These are phyloP conservation scores for Pleuronectes platessa DNA, from an alignment of 2,113 vertebrate species.

Conservation along the genomic window DNA sequence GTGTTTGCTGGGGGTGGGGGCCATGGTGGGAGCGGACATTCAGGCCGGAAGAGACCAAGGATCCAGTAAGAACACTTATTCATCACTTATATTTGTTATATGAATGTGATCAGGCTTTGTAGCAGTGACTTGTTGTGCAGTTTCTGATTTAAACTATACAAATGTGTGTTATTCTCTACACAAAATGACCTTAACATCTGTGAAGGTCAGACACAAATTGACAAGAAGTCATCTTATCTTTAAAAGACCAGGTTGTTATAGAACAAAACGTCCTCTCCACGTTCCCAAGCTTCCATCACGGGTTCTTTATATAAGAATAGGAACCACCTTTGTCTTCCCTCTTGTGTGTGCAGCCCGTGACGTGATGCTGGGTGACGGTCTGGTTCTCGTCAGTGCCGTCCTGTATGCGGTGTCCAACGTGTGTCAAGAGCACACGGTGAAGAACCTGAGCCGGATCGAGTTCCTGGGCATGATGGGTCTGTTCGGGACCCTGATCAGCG, in stretches of 20 bases:
- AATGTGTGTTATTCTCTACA: too few species aligned
- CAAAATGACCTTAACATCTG: too few species aligned
- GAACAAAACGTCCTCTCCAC: too few species aligned
- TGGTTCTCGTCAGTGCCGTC: constrained; percentile 92
- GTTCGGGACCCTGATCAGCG: constrained; percentile 94
- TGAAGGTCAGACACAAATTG: too few species aligned
- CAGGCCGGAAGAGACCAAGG: constrained; percentile 85
- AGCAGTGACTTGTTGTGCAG: too few species aligned
- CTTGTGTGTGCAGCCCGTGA: constrained; percentile 80
- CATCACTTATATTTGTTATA: background rate
- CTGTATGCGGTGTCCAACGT: constrained; percentile 95
- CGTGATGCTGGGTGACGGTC: constrained; percentile 89
- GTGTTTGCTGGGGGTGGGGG: constrained; percentile 92
- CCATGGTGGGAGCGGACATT: constrained; percentile 96
- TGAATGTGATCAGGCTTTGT: background rate
- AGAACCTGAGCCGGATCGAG: constrained; percentile 92
- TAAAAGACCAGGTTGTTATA: too few species aligned
- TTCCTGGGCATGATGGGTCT: constrained; percentile 98
- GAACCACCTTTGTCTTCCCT: background rate
- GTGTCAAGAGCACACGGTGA: constrained; percentile 95
- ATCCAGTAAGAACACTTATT: constrained; percentile 82
- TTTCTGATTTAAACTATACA: too few species aligned
- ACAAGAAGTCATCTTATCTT: too few species aligned
- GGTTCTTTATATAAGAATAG: too few species aligned
- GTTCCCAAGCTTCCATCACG: too few species aligned